Evolutionary conservation across 2,888 invertebrate genomes (phyloP).

Genomic region (Pristionchus exspectatus): DNA sequence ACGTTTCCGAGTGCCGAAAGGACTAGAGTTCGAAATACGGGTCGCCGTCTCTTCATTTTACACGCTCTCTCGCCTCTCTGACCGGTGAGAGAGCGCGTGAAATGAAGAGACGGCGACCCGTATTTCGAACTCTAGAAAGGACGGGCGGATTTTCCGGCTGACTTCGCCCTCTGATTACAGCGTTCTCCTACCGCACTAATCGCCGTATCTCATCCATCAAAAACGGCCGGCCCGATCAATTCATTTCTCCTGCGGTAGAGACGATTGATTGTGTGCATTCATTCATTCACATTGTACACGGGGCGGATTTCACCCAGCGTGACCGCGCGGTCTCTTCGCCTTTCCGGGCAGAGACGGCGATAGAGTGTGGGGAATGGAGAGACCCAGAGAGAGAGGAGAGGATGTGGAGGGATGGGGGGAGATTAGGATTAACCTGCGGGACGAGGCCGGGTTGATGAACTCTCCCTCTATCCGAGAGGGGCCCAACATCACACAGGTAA

Average conservation of each 20-base stretch:
- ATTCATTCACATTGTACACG: neutral
- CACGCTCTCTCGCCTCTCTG: too few species aligned
- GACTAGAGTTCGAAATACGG: too few species aligned
- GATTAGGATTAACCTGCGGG: constrained; percentile 30
- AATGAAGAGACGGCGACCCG: too few species aligned
- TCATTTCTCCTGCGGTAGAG: neutral
- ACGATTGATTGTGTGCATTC: neutral
- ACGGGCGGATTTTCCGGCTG: neutral
- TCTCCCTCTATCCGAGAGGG: neutral
- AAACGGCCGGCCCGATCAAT: neutral
- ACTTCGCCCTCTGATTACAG: neutral
- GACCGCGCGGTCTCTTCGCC: neutral
- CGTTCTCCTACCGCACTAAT: neutral
- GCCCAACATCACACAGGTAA: constrained; percentile 13
- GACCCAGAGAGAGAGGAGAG: neutral
- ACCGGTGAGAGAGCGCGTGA: too few species aligned
- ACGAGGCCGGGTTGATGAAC: constrained; percentile 11
- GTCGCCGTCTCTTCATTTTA: too few species aligned
- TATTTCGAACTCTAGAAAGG: too few species aligned
- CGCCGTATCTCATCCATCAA: constrained; percentile 17
- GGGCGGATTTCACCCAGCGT: neutral
- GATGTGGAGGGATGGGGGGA: neutral
- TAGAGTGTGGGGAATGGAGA: neutral
- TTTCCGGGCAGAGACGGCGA: neutral
- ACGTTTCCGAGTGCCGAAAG: constrained; percentile 1